Percentiles rank a stretch among this genome's conserved stretches.
phyloP scores from a whole-genome alignment of 2,888 invertebrate genomes.

The Polydrusus tereticollis region DNA sequence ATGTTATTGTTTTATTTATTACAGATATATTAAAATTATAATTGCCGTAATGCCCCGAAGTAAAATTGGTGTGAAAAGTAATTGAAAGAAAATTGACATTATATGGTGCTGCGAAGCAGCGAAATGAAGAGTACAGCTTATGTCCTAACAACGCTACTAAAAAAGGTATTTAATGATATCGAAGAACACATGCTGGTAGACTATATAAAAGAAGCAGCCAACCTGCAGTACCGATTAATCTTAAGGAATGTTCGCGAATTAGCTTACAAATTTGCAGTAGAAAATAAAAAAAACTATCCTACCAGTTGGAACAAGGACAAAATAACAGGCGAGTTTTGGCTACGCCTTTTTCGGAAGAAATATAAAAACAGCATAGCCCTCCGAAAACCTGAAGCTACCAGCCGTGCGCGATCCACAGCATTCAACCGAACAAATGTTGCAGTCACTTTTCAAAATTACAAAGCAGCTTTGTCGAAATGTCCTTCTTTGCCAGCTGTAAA shows the following conservation, averaged over 20 bases:
- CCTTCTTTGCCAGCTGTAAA: conserved; percentile 27
- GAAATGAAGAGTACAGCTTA: too few species aligned
- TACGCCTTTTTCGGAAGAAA: background rate
- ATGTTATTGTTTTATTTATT: too few species aligned
- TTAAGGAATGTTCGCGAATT: background rate
- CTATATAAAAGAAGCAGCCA: background rate
- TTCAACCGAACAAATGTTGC: background rate
- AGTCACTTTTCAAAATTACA: background rate
- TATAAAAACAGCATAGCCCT: background rate
- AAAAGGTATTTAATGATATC: background rate
- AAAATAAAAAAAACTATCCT: conserved; percentile 2
- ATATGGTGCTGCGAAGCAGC: too few species aligned
- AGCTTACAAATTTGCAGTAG: background rate
- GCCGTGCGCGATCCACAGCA: too few species aligned
- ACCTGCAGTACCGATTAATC: background rate
- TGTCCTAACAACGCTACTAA: background rate
- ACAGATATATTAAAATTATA: too few species aligned
- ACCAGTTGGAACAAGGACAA: background rate
- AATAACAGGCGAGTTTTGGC: background rate
- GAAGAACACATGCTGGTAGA: background rate
- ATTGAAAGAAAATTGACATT: too few species aligned
- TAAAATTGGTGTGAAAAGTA: too few species aligned
- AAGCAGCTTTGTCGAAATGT: background rate
- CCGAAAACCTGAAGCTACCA: background rate
- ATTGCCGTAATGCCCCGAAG: too few species aligned